These are phyloP conservation scores for Zaprionus tsacasi DNA, from an alignment of 1,140 invertebrate species.

Conservation along the genomic window DNA sequence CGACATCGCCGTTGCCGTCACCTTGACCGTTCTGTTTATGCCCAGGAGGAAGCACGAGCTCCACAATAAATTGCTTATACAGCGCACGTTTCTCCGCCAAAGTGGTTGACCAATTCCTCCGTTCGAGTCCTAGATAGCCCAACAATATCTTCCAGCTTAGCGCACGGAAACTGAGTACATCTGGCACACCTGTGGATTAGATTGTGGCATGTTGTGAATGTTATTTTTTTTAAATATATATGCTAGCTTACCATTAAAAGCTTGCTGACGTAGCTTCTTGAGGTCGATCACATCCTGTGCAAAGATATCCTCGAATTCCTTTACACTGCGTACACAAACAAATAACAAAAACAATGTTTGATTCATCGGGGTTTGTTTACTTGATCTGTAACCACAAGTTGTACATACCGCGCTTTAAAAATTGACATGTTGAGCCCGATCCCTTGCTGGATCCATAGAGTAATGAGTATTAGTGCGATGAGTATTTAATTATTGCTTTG, in stretches of 20 bases:
- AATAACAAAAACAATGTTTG: constrained; percentile 20
- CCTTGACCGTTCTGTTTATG: constrained; percentile 86
- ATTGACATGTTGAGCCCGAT: constrained; percentile 69
- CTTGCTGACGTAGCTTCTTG: constrained; percentile 87
- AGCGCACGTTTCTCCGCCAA: constrained; percentile 89
- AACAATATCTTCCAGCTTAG: constrained; percentile 93
- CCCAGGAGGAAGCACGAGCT: constrained; percentile 92
- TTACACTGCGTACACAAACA: constrained; percentile 86
- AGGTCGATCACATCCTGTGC: constrained; percentile 89
- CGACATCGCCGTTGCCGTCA: constrained; percentile 26
- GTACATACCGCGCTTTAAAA: constrained; percentile 74
- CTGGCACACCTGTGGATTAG: constrained; percentile 89
- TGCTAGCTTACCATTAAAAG: constrained; percentile 89
- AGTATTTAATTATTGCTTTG: constrained; percentile 30
- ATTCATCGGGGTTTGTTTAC: constrained; percentile 14
- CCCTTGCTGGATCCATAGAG: constrained; percentile 37
- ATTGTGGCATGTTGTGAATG: neutral
- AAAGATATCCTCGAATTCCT: constrained; percentile 90
- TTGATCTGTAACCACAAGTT: neutral
- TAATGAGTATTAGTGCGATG: neutral
- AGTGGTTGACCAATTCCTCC: constrained; percentile 87
- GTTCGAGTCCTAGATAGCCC: constrained; percentile 91
- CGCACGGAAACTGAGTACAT: constrained; percentile 90
- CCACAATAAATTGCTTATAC: constrained; percentile 94
- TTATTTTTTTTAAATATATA: neutral